Evolutionary conservation across 2,888 invertebrate genomes (phyloP).

Genomic region (Nipponacmea schrenckii): DNA sequence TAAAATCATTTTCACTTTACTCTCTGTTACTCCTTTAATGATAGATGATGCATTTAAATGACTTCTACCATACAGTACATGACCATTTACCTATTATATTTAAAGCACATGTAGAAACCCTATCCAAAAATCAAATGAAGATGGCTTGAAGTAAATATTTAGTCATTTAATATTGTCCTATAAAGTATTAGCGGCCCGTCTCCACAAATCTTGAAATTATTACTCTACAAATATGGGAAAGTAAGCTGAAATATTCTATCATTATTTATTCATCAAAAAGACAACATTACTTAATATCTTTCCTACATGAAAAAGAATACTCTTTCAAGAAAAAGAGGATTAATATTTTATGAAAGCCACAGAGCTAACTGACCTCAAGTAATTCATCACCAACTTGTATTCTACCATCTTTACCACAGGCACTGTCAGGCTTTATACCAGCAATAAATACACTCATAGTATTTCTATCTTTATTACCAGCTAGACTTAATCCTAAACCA

Average conservation of each 20-base stretch:
- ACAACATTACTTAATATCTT: too few species aligned
- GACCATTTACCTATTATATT: constrained; percentile 85
- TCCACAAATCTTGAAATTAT: too few species aligned
- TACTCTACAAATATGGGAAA: too few species aligned
- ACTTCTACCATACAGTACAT: constrained; percentile 91
- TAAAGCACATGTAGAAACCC: constrained; percentile 10
- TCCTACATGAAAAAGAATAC: too few species aligned
- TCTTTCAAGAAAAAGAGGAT: too few species aligned
- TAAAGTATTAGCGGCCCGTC: too few species aligned
- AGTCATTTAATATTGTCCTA: too few species aligned
- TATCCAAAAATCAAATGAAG: too few species aligned
- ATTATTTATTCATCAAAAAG: too few species aligned
- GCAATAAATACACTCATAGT: constrained; percentile 97
- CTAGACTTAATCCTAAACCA: constrained; percentile 87
- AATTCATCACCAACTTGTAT: constrained; percentile 94
- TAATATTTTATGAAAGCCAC: too few species aligned
- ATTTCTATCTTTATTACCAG: constrained; percentile 92
- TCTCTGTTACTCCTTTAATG: constrained; percentile 88
- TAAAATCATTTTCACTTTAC: constrained; percentile 85
- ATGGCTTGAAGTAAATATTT: too few species aligned
- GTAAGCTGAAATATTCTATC: too few species aligned
- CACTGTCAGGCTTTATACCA: constrained; percentile 90
- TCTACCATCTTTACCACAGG: constrained; percentile 76
- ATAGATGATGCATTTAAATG: constrained; percentile 96
- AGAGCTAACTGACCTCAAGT: constrained; percentile 77